A percentile compares a stretch with the other conserved stretches of the same genome.
Conservation (phyloP, 2,888 invertebrate genomes). For the Operophtera brumata region DNA sequence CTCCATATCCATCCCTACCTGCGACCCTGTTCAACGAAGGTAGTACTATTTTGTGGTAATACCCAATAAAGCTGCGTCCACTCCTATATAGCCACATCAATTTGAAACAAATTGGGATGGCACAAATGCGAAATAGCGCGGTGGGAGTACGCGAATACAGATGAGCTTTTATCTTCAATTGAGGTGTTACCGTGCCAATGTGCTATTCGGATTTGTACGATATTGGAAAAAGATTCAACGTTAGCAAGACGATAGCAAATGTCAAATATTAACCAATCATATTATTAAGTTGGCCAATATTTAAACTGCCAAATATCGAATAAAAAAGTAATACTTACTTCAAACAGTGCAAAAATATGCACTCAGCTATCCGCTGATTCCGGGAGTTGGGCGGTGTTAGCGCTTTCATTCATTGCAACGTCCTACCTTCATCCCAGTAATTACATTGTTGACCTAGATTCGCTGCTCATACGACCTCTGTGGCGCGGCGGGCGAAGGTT, state of each 20-base stretch:
- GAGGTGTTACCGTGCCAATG: not conserved
- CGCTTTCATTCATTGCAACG: no score
- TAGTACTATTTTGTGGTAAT: no score
- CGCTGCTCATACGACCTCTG: no score
- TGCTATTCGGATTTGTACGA: not conserved
- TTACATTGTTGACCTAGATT: constrained; percentile 1
- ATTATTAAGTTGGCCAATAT: no score
- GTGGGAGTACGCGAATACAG: not conserved
- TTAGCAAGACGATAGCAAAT: no score
- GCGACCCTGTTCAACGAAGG: no score
- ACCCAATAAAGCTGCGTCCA: constrained; percentile 18
- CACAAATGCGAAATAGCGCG: constrained; percentile 3
- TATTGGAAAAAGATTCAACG: not conserved
- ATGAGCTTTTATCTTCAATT: constrained; percentile 7
- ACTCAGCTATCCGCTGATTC: not conserved
- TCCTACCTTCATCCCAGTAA: no score
- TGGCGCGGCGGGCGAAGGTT: no score
- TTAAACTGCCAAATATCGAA: no score
- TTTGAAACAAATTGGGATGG: constrained; percentile 28
- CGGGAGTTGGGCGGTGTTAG: no score
- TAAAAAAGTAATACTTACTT: not conserved
- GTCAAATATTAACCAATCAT: no score
- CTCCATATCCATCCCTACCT: not conserved
- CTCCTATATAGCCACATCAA: constrained; percentile 23
- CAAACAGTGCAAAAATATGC: not conserved